Conservation (phyloP, 2,113 vertebrate genomes). For the Galbula dea region DNA sequence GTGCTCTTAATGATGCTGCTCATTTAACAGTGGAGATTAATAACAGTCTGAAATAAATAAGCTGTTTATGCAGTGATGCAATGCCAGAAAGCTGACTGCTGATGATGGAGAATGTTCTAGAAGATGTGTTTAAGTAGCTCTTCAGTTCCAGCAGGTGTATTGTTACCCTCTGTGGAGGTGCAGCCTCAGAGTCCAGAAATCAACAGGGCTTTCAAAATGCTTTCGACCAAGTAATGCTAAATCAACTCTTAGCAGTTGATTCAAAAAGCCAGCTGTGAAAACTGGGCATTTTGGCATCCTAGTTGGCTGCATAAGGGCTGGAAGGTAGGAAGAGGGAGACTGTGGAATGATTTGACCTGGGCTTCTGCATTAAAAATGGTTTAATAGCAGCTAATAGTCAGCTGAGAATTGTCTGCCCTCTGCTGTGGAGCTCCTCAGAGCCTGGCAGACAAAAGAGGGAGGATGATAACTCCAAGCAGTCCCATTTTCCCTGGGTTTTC, state of each 20-base stretch:
- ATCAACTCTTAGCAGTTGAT: not conserved
- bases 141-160: not conserved
- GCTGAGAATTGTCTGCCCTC: not conserved
- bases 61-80: not conserved
- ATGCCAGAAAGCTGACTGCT: not conserved
- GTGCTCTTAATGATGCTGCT: not conserved
- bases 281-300: not conserved
- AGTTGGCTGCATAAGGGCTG: not conserved
- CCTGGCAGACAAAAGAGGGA: not conserved
- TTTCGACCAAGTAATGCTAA: not conserved
- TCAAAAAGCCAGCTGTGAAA: not conserved
- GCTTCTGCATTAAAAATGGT: not conserved
- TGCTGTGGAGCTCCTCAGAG: not conserved
- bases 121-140: not conserved
- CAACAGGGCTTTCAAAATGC: not conserved
- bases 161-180: not conserved
- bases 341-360: not conserved
- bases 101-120: not conserved
- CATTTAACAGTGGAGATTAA: not conserved
- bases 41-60: not conserved
- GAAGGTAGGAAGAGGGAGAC: not conserved
- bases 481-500: not conserved
- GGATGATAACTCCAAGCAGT: not conserved
- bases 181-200: not conserved
- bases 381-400: not conserved